Percentiles rank a stretch among this genome's conserved stretches.
Conservation (phyloP, 23 tunicate genomes). For the Botrylloides violaceus region DNA sequence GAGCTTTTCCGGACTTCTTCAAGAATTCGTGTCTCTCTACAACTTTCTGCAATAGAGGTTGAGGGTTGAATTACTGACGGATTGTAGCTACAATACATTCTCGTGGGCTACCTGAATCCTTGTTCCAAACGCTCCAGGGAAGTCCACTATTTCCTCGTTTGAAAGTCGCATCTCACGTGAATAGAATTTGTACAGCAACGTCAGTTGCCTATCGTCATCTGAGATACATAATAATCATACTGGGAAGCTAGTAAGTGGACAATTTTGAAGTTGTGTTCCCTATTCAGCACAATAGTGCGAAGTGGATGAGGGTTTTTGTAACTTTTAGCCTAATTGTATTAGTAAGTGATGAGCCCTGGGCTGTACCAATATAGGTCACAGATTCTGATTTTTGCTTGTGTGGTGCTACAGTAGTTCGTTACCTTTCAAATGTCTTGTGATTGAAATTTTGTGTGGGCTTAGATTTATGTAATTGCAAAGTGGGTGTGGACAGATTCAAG, state of each 20-base stretch:
- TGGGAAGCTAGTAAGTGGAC: too few species aligned
- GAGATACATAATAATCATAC: neutral
- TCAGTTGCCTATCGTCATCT: constrained; percentile 29
- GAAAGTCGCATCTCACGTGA: constrained; percentile 40
- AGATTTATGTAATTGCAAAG: neutral
- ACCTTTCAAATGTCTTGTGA: too few species aligned
- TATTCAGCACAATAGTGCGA: too few species aligned
- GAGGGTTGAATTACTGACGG: neutral
- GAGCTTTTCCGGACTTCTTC: constrained; percentile 35
- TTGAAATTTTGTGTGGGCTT: neutral
- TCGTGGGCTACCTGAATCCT: constrained; percentile 37
- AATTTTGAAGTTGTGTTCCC: too few species aligned
- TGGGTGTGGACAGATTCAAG: neutral
- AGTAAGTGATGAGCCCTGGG: too few species aligned
- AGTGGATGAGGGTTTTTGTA: too few species aligned
- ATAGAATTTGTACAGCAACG: constrained; percentile 33
- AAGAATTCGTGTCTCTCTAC: constrained; percentile 38
- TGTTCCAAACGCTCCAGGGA: constrained; percentile 28
- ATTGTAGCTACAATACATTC: neutral
- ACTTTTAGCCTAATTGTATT: too few species aligned
- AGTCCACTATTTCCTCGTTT: constrained; percentile 35
- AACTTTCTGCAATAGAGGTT: neutral
- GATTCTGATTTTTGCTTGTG: too few species aligned
- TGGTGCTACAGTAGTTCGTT: too few species aligned
- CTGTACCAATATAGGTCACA: too few species aligned